These are phyloP conservation scores for Aurelia aurita complex sp. Pacific DNA, from an alignment of 30 jellyfish, hydroid and myxozoan species.

Conservation along the genomic window DNA sequence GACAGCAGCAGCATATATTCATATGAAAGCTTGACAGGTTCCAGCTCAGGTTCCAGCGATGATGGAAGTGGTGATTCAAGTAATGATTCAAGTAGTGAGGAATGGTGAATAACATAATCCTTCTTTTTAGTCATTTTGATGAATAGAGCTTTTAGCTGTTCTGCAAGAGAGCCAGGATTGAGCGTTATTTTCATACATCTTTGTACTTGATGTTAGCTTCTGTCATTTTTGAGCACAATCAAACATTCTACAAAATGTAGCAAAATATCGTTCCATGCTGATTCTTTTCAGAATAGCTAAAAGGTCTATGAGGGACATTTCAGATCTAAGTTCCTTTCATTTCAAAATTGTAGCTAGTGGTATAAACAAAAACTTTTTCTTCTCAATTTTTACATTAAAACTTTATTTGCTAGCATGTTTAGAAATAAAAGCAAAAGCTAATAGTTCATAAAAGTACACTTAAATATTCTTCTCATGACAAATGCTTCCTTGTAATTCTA, in stretches of 20 bases:
- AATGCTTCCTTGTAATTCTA: background rate
- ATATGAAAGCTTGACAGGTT: background rate
- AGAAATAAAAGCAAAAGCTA: background rate
- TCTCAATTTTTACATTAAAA: background rate
- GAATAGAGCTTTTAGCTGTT: no score
- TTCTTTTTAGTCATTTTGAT: no score
- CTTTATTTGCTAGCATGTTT: background rate
- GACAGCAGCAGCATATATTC: background rate
- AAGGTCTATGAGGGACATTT: no score
- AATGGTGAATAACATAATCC: background rate
- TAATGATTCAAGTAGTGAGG: conserved; percentile 6
- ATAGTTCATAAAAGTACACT: background rate
- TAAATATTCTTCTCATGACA: background rate
- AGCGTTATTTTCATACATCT: no score
- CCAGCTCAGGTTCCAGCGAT: conserved; percentile 3
- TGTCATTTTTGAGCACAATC: no score
- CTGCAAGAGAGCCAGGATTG: no score
- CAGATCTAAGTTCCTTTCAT: background rate
- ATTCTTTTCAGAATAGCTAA: no score
- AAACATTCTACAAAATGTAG: no score
- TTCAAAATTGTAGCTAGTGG: background rate
- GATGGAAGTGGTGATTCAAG: background rate
- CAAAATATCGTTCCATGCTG: background rate
- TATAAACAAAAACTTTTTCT: background rate
- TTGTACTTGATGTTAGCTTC: no score